Evolutionary conservation across 2,797 vertebrate genomes (phyloP), one percentile per base, ranked within the genome.

Genomic region (Tapera naevia): DNA sequence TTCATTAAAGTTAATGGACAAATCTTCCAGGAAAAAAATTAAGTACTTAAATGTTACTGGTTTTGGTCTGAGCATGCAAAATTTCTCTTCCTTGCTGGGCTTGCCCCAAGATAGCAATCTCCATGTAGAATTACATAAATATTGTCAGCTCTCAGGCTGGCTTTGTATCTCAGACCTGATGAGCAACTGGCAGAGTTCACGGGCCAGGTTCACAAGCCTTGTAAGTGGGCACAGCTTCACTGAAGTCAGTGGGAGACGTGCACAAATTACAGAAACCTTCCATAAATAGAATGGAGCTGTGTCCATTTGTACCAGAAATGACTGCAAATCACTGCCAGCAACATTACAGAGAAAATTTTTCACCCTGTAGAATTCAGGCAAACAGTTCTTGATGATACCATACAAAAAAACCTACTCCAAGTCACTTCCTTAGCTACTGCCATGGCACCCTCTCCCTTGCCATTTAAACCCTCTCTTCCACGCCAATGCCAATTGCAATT

Each of bases 1-100:
- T 95, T 97, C 92, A 95, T 97, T 97, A 97, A 97, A 97, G 96
- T 97, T 97, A 98, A 97, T 96, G 96, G 88, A 94, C 94, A 97
- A 95, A 95, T 93, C 89, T 96, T 96, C n/a, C 69, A 87, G 5
- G 0, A 66, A 69, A 95, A 71, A 91, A 57, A 37, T 39, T 41
- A 97, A 79, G 88, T 74, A 83, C 92, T 96, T 96, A 94, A 95
- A 96, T 75, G 88, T 91, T 93, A 66, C 74, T 88, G 72, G 91
- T 88, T 96, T 93, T 8, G 85, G 93, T 96, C 58, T 81, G 94
- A 92, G 67, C 92, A 71, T 1, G 57, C 89, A 96, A 93, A 96
- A 96, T 91, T 95, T 96, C 83, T 91, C 90, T 95, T 96, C 58
- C 74, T 97, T 88, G 5, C 70, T 92, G 93, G 69, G 70, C 61